phyloP scores from a whole-genome alignment of 1,140 invertebrate genomes.

The Drosophila baimaii region DNA sequence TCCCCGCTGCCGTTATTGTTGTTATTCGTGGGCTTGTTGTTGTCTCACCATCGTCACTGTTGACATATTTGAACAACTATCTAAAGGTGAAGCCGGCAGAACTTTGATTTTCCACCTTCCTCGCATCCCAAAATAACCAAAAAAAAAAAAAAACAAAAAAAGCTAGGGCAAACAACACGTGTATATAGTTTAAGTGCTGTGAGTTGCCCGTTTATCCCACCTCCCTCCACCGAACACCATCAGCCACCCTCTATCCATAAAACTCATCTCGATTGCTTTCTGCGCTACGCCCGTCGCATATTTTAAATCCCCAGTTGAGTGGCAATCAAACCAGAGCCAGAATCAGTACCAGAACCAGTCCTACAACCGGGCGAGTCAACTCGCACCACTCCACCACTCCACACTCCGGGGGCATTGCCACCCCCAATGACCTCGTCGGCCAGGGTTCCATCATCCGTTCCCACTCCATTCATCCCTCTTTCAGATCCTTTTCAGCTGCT shows the following conservation, averaged over 20 bases:
- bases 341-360: conserved; percentile 33
- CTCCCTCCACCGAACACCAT: conserved; percentile 14
- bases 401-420: conserved; percentile 25
- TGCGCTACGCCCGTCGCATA: conserved; percentile 75
- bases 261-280: conserved; percentile 68
- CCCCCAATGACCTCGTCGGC: conserved; percentile 53
- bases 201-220: conserved; percentile 49
- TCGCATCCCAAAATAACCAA: background rate
- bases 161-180: conserved; percentile 56
- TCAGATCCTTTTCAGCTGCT: conserved; percentile 22
- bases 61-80: conserved; percentile 79
- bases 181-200: conserved; percentile 63
- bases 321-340: conserved; percentile 70
- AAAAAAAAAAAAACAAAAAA: background rate
- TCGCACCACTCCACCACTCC: too few species aligned
- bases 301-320: conserved; percentile 82
- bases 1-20: background rate
- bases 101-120: conserved; percentile 66
- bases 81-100: conserved; percentile 62
- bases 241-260: conserved; percentile 17
- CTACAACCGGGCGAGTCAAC: conserved; percentile 24
- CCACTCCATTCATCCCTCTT: conserved; percentile 13
- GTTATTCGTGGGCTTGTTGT: conserved; percentile 5
- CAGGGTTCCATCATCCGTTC: conserved; percentile 18
- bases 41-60: conserved; percentile 52